Conservation (phyloP, 2,113 vertebrate genomes). For the Semicossyphus pulcher region DNA sequence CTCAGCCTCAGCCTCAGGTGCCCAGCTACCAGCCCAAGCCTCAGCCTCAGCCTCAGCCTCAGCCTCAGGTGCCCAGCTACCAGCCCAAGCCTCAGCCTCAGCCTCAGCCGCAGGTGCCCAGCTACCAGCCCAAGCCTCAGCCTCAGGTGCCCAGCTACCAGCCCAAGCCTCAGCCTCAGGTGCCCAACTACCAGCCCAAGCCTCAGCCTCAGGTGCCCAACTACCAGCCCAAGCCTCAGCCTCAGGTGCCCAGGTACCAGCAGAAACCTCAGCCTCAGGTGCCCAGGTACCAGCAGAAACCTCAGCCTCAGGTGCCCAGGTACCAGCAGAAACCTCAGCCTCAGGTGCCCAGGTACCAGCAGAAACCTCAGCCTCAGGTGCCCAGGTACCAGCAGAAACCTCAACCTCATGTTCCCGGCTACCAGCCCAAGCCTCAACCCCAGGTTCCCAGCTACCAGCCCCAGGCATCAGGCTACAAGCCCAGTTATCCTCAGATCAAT, state of each 20-base stretch:
- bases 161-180: background rate
- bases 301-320: background rate
- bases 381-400: background rate
- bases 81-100: too few relatives aligned
- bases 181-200: background rate
- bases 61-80: background rate
- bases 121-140: too few relatives aligned
- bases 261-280: background rate
- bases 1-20: background rate
- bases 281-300: background rate
- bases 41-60: background rate
- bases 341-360: background rate
- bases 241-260: background rate
- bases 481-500: too few relatives aligned
- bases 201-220: background rate
- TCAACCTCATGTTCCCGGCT: background rate
- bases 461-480: too few relatives aligned
- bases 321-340: background rate
- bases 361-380: background rate
- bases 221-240: background rate
- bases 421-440: background rate
- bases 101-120: too few relatives aligned
- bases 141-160: background rate
- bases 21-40: background rate
- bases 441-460: background rate